Evolutionary conservation across 92 coral and sea anemone genomes (phyloP), one percentile per base, ranked within the genome.

Genomic region (Epizoanthus stellaris): DNA sequence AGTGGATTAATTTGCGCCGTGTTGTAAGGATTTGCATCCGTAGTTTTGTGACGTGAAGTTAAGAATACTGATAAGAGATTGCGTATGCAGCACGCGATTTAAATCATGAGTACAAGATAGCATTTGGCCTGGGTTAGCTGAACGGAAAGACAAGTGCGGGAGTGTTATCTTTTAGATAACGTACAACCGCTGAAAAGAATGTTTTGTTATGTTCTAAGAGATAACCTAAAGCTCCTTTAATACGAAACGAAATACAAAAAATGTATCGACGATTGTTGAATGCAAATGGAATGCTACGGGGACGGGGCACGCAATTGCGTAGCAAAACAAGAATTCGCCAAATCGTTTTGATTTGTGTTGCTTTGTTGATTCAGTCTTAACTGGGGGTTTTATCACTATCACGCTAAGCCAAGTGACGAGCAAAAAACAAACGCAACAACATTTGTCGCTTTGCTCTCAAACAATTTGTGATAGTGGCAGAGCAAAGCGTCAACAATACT

Each of bases 121-220:
- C 71, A 63, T 79, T 79, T 62, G 72, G 52, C 68, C 62, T 36
- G 34, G 56, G 57, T 59, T 76, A 60, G 39, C 17, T 13, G 3
- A 45, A 42, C 72, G 54, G 73, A 63, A 57, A 63, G 56, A 52
- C 56, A 10, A 52, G 14, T 52, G 56, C 61, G 45, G 67, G 42
- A 23, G 6, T 63, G 83, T 79, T 79, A 79, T 79, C 83, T 79
- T 4, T 79, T 79, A 79, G 83, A 79, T 79, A 79, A 79, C 70
- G 34, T 63, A 79, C 83, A 64, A 43, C 70, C 54, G 60, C 61
- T 20, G 66, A 34, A 42, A 79, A 79, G 83, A 79, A 79, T 79
- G 70, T 42, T 20, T 45, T 45, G 43, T 58, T 43, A 20, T 79
- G 83, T 21, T 19, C 23, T 39, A 12, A 30, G 73, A 4, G 83